These are phyloP conservation scores for Enteromius radiatus DNA, from an alignment of 2,797 vertebrate species.

Conservation along the genomic window DNA sequence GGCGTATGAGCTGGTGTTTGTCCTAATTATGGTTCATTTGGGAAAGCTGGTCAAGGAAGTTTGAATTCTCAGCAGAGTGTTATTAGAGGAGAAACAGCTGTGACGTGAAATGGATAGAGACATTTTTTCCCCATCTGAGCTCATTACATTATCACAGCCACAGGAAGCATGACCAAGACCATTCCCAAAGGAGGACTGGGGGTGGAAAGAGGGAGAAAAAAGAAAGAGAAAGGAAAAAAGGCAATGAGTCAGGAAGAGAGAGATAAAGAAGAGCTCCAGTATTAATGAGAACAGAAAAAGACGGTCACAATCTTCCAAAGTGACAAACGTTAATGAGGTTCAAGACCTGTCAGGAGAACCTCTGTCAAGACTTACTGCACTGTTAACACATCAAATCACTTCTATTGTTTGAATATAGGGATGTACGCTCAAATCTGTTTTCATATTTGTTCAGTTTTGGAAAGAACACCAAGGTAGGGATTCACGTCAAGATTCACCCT, in stretches of 20 bases:
- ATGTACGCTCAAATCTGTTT: background rate
- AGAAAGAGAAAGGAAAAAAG: slow-evolving; percentile 15
- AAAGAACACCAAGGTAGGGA: background rate
- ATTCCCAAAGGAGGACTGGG: slow-evolving; percentile 39
- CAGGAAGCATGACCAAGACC: slow-evolving; percentile 56
- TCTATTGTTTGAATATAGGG: background rate
- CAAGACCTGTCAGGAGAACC: background rate
- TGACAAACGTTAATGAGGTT: background rate
- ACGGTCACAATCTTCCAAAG: background rate
- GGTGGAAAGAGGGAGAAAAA: background rate
- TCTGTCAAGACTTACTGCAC: background rate
- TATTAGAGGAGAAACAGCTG: slow-evolving; percentile 54
- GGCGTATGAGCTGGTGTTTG: slow-evolving; percentile 8
- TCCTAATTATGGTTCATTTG: slow-evolving; percentile 25
- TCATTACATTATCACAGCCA: slow-evolving; percentile 52
- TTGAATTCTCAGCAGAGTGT: slow-evolving; percentile 33
- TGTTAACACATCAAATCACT: background rate
- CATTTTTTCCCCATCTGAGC: slow-evolving; percentile 18
- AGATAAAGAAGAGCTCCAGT: background rate
- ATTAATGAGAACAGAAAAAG: slow-evolving; percentile 18
- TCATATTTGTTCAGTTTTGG: background rate
- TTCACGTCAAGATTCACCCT: background rate
- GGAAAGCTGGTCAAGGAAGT: slow-evolving; percentile 25
- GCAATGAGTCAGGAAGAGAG: slow-evolving; percentile 16
- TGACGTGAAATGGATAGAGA: slow-evolving; percentile 40